Base-by-base conservation (phyloP, 2,113 vertebrate species). In the Protomyctophum bolini region DNA sequence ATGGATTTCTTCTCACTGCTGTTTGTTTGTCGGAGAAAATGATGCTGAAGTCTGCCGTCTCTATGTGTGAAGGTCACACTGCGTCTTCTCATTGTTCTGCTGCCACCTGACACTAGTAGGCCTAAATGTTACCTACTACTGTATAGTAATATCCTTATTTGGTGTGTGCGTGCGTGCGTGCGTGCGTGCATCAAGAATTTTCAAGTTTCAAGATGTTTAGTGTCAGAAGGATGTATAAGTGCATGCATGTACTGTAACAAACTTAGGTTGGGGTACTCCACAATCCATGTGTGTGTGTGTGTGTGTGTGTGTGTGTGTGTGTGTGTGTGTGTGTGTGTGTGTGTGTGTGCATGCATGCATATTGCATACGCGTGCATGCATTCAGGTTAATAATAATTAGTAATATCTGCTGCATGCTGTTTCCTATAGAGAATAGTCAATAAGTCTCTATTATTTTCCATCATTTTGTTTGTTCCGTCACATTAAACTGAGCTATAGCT, bases 61-160 rank as follows among this genome's bases (percentile, higher is more conserved):
- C 63, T 59, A 63, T 12, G 0, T 5, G 61, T 3, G 64, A 87
- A 80, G 85, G 83, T 84, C 79, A 80, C 47, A 6, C 62, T 8
- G 70, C 71, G 84, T 80, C 85, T 85, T 78, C 76, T 84, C 77
- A 81, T 89, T 84, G 79, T 66, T 72, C 71, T 72, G 79, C 80
- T 47, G n/a, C 73, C 75, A 75, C 58, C 65, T 76, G 72, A 72
- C 76, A n/a, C n/a, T n/a, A 79, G 70, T 55, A 21, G 21, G 21
- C 21, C 21, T 21, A 78, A 80, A 76, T 73, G 73, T 71, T 79
- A 70, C 72, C 58, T 63, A 55, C n/a, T n/a, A n/a, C n/a, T n/a
- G n/a, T 21, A 21, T 21, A 21, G 21, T 21, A 21, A 21, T 21
- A 21, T 21, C 21, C 21, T 21, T 21, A 21, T 21, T 21, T 21